A percentile compares a stretch with the other conserved stretches of the same genome.
These are phyloP conservation scores for Glyphotaelius pellucidus DNA, from an alignment of 2,888 invertebrate species.

Conservation along the genomic window DNA sequence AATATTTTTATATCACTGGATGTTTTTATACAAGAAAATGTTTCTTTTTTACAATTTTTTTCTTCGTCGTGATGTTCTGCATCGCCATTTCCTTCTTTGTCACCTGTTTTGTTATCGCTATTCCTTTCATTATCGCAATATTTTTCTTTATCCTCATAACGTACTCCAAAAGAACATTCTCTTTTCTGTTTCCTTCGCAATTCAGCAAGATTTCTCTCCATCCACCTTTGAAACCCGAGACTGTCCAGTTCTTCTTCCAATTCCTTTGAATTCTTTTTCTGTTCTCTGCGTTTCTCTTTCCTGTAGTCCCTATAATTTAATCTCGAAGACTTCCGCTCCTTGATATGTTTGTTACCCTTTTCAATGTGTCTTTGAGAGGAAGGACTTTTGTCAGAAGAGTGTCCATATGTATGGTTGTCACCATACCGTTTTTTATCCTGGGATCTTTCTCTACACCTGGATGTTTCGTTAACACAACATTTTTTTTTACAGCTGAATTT, in stretches of 20 bases:
- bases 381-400: background rate
- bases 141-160: too few relatives aligned
- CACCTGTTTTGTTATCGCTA: too few relatives aligned
- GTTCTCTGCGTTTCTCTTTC: background rate
- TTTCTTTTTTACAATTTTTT: too few relatives aligned
- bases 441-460: too few relatives aligned
- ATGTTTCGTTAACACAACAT: background rate
- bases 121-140: too few relatives aligned
- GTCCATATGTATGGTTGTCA: background rate
- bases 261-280: background rate
- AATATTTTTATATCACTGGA: too few relatives aligned
- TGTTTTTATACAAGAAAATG: too few relatives aligned
- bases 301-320: background rate
- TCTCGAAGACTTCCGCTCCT: background rate
- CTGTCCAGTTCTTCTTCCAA: background rate
- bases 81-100: too few relatives aligned
- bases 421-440: background rate
- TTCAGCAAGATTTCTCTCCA: conserved; percentile 66
- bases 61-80: too few relatives aligned
- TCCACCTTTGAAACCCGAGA: background rate
- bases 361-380: background rate
- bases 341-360: background rate
- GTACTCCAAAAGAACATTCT: background rate
- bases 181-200: conserved; percentile 16
- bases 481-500: background rate